phyloP scores from a whole-genome alignment of 2,797 vertebrate species.

The Telmatherina bonti region DNA sequence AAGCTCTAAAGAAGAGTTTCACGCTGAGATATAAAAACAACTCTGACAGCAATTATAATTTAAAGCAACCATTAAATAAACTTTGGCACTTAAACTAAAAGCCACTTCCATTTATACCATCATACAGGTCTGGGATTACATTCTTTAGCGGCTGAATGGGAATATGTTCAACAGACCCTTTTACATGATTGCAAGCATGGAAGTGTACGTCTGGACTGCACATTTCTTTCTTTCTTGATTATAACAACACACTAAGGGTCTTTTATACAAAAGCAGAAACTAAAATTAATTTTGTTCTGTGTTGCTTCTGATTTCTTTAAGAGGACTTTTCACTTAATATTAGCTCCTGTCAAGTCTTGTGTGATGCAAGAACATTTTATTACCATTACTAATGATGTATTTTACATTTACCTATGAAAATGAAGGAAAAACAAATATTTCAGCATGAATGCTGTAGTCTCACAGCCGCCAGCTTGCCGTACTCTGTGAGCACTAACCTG shows the following conservation, averaged over 20 bases:
- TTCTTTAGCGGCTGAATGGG: not conserved
- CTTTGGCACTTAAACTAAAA: not conserved
- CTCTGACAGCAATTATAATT: not conserved
- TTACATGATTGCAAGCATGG: not conserved
- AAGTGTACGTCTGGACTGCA: not conserved
- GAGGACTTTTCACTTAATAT: not conserved
- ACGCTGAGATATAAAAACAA: not conserved
- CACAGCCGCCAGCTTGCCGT: not conserved
- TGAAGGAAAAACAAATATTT: not conserved
- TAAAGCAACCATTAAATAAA: not conserved
- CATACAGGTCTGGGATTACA: not conserved
- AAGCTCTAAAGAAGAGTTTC: conserved; percentile 20
- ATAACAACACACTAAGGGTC: not conserved
- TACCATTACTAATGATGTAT: not conserved
- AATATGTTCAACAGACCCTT: not conserved
- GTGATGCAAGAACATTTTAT: not conserved
- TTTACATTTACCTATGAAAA: not conserved
- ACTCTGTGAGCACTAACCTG: not conserved
- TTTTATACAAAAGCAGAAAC: not conserved
- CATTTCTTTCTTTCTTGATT: not conserved
- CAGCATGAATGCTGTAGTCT: not conserved
- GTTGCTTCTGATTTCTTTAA: not conserved
- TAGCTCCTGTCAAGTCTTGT: not conserved
- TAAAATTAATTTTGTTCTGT: not conserved
- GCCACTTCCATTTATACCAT: not conserved